Conservation (phyloP, 2,797 vertebrate species). For the Molossus alvarezi region DNA sequence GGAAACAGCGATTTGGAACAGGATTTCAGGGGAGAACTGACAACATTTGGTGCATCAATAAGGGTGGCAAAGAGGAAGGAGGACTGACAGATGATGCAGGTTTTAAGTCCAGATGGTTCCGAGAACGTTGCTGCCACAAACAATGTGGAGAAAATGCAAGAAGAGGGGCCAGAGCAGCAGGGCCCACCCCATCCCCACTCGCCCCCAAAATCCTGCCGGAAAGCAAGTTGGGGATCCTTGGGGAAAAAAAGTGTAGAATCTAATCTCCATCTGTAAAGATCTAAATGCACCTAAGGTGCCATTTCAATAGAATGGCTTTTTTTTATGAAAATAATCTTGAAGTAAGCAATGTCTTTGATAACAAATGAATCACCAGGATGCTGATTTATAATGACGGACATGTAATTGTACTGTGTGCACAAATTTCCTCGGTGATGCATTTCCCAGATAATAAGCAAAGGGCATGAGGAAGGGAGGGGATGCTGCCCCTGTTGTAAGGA, state of each 20-base stretch:
- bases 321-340: constrained; percentile 8
- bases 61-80: not conserved
- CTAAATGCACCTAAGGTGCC: not conserved
- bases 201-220: not conserved
- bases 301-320: not conserved
- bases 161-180: not conserved
- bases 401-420: not conserved
- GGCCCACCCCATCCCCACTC: rapidly evolving
- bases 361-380: not conserved
- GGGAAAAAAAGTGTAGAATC: not conserved
- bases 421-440: not conserved
- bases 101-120: not conserved
- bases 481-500: not conserved
- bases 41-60: not conserved
- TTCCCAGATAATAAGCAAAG: not conserved
- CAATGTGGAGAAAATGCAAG: not conserved
- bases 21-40: not conserved
- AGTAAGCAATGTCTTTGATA: not conserved
- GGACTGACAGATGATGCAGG: not conserved
- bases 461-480: not conserved
- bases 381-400: not conserved
- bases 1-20: not conserved
- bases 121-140: not conserved
- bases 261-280: not conserved
- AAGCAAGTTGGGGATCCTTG: not conserved